These are phyloP conservation scores for Hemichromis elongatus DNA, from an alignment of 2,113 vertebrate species.

Conservation along the genomic window DNA sequence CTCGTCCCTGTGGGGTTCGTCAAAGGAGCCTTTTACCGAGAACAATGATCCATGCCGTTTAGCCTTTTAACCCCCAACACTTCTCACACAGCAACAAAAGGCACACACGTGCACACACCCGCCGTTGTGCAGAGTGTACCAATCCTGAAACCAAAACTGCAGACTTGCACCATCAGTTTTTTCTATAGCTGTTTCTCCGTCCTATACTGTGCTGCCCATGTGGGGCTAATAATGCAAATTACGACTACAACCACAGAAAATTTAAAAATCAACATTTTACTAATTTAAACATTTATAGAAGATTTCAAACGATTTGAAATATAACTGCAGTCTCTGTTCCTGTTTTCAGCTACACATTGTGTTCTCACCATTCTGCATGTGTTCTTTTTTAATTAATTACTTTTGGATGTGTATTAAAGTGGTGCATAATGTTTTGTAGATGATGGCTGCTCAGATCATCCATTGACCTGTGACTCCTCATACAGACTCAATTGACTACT, in stretches of 20 bases:
- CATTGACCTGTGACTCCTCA: too few relatives aligned
- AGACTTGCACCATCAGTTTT: background rate
- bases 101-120: background rate
- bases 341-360: background rate
- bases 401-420: background rate
- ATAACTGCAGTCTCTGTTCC: background rate
- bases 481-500: too few relatives aligned
- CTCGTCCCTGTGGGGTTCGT: slow-evolving; percentile 62
- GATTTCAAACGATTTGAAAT: background rate
- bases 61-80: slow-evolving; percentile 74
- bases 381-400: fast-evolving
- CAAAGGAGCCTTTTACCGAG: slow-evolving; percentile 68
- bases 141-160: background rate
- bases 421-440: background rate
- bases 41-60: slow-evolving; percentile 74
- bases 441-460: background rate
- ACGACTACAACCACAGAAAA: background rate
- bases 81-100: slow-evolving; percentile 37
- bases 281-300: background rate
- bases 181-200: background rate
- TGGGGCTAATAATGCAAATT: background rate
- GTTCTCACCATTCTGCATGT: background rate
- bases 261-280: background rate
- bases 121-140: background rate
- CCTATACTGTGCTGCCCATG: background rate